Base-by-base conservation (phyloP, 1,140 invertebrate genomes). In the Lepidurus arcticus region DNA sequence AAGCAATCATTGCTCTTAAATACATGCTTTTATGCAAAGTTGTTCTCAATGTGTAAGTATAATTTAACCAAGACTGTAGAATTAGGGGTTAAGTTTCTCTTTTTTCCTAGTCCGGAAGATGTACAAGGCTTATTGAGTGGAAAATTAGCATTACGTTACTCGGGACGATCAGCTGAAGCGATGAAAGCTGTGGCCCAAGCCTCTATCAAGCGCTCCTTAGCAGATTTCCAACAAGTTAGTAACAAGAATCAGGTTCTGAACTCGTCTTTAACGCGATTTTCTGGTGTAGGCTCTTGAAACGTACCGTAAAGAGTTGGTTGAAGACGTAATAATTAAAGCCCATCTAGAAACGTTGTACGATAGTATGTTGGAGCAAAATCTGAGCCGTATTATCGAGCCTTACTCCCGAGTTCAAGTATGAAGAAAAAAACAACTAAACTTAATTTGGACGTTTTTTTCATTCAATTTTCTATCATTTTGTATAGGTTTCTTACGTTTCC, bases 11-110 rank as follows among this genome's bases (percentile, higher is more conserved):
- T 65, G 94, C 96, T 26, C 87, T 99, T 1, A 99, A 99, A 84
- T 99, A 99, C 85, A 99, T 99, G 98, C 89, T 99, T 78, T 85
- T 99, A 74, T 98, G 95, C 74, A 99, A 99, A 88, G 98, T 99
- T 80, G 98, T 98, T 96, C 86, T 99, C 16, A 96, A 95, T 81
- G 90, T 90, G 88, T 89, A 85, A 85, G 87, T 83, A 7, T 42
- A 43, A 10, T 11, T 21, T 5, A 10, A 73, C 42, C 26, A 26
- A 16, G 42, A 34, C 13, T 1, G 76, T 43, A 34, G 65, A 53
- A 42, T 24, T n/a, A 16, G 1, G 0, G 44, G 75, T 77, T 73
- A 74, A 45, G 13, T 45, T 73, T 8, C 11, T 45, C 73, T 79
- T 80, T 78, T 81, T 80, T 83, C 85, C 73, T 82, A 88, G 87